Base-by-base conservation (phyloP, 2,888 invertebrate genomes). In the Shargacucullia verbasci region DNA sequence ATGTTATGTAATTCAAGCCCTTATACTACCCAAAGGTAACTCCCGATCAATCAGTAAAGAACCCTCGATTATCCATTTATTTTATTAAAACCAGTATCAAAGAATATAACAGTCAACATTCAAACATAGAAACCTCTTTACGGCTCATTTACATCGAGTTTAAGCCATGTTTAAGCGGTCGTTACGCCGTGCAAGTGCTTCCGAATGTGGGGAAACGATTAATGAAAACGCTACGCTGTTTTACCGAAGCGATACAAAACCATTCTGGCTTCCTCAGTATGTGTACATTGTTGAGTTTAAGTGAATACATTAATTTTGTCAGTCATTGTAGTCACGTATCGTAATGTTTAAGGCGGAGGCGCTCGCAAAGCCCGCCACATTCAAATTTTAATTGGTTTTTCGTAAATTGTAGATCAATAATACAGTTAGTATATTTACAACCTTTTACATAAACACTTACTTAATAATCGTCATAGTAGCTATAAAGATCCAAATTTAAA, bases 201-300 rank as follows among this genome's bases (percentile, higher is more conserved):
- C 46, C 49, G 31, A 65, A 66, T 65, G 65, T 66, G 54, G 72
- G 55, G 35, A 10, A 60, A 64, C 72, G 68, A 71, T 71, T 71
- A 71, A 71, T 72, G 70, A 64, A 70, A 71, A 68, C 41, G 64
- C 59, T 64, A 55, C 52, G n/a, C 40, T 37, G 38, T 56, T 63
- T 43, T 55, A 64, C 60, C 59, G 12, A 54, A 60, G 46, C 55
- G 33, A 60, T 71, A 58, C 39, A 64, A 49, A 64, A 60, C 55
- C 41, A 45, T 71, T 72, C 47, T 27, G 43, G 66, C 38, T 59
- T 59, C 34, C 40, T 35, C 48, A 43, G 31, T 27, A 14, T 31
- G 20, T 20, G 20, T 20, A 20, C 20, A 25, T 11, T 45, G 59
- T 59, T 37, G 40, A 40, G 44, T 49, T 65, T 33, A 59, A 59